These are phyloP conservation scores for Diarsia brunnea DNA, from an alignment of 2,888 invertebrate species.

Conservation along the genomic window DNA sequence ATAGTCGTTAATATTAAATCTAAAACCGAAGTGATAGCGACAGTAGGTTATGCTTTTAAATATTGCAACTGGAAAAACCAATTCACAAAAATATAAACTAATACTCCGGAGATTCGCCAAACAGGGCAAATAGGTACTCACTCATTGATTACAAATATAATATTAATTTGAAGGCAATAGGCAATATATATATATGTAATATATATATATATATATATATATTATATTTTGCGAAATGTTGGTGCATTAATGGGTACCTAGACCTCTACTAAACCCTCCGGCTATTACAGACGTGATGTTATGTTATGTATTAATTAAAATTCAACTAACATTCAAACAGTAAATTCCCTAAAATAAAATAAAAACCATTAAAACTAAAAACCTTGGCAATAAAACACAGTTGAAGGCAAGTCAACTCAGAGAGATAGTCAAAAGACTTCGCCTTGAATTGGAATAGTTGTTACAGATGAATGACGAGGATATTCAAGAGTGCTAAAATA, in stretches of 20 bases:
- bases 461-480: constrained; percentile 32
- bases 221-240: no score
- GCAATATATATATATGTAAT: no score
- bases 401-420: constrained; percentile 50
- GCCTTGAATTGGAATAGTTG: constrained; percentile 50
- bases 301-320: neutral
- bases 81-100: neutral
- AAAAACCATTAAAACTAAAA: neutral
- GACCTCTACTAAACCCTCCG: no score
- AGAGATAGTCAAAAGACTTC: constrained; percentile 50
- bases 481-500: constrained; percentile 15
- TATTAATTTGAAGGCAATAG: no score
- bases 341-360: constrained; percentile 8
- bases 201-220: no score
- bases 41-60: neutral
- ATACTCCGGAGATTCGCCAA: neutral
- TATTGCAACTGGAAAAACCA: neutral
- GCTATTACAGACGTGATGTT: no score
- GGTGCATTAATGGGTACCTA: no score
- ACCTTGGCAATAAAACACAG: constrained; percentile 32
- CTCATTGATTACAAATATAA: neutral
- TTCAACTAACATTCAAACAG: constrained; percentile 9
- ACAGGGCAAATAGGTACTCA: neutral
- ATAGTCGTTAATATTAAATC: neutral
- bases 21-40: neutral